Evolutionary conservation across 2,113 vertebrate genomes (phyloP), one percentile per base, ranked within the genome.

Genomic region (Pelecanoides urinatrix): DNA sequence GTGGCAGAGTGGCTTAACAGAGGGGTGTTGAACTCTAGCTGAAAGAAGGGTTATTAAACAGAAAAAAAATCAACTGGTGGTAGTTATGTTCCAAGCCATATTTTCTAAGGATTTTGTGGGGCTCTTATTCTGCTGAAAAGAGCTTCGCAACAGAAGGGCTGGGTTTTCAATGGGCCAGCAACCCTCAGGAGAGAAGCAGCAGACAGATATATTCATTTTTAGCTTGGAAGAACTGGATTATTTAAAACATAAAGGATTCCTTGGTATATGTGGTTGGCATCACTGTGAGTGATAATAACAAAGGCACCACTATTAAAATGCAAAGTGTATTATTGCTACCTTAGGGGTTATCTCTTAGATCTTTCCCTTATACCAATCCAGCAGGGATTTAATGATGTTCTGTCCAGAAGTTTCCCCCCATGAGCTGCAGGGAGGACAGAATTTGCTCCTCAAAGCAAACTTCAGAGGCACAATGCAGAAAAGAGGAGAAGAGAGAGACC

Each of bases 371-470:
- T 65, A 75, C 59, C 71, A 76, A 30, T 90, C 47, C 78, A 90
- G 78, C 34, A 58, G 88, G 79, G 85, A 93, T 93, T 96, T 96
- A 96, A 96, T 90, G 88, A 94, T 94, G 90, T 62, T 96, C 82
- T 79, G 90, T 81, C 90, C 92, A 62, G 21, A 65, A 72, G 49
- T 61, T 70, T 79, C 50, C 74, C 59, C 66, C 22, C 42, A 68
- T 32, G 59, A 93, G 63, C 93, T 73, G 82, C 47, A 0, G 90
- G 93, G 84, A 96, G 50, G 74, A 75, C 53, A 66, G 62, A 78
- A 76, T 95, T 90, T 92, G 70, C 77, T 88, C 17, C 73, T 93
- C 66, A 95, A 96, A 96, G 93, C 44, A 75, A 82, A 21, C 53
- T 87, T 96, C 90, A 93, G 92, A 95, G 74, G 32, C 63, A 63